Conservation (phyloP, 2,888 invertebrate species). For the Hydraecia micacea region DNA sequence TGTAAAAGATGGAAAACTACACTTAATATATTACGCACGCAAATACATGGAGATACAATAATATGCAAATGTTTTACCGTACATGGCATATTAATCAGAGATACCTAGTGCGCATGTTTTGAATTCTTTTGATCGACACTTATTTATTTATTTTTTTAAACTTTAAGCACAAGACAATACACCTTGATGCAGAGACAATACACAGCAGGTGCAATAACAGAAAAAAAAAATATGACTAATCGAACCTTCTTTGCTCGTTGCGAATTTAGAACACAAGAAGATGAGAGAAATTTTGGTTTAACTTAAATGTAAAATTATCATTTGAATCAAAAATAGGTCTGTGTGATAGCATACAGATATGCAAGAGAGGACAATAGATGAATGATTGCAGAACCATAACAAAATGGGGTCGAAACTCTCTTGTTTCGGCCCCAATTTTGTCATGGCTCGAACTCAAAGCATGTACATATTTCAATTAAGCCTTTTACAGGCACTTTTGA, state of each 20-base stretch:
- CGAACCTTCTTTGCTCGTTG: not conserved
- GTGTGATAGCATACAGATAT: not conserved
- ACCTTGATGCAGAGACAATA: too few species aligned
- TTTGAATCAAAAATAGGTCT: not conserved
- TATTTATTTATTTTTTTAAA: too few species aligned
- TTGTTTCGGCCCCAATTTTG: too few species aligned
- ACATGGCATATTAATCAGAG: constrained; percentile 33
- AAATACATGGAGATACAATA: constrained; percentile 51
- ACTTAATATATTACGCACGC: constrained; percentile 38
- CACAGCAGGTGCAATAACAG: too few species aligned
- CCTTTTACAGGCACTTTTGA: not conserved
- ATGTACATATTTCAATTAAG: not conserved
- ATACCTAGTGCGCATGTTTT: constrained; percentile 28
- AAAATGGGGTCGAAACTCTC: not conserved
- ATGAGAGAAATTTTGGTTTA: not conserved
- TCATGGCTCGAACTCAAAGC: not conserved
- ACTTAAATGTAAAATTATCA: not conserved
- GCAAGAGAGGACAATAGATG: not conserved
- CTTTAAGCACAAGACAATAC: too few species aligned
- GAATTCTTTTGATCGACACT: constrained; percentile 32
- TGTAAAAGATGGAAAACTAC: constrained; percentile 49
- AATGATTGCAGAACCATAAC: not conserved
- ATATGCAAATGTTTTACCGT: constrained; percentile 38
- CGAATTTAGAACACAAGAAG: not conserved
- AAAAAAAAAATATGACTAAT: too few species aligned